A percentile compares a stretch with the other conserved stretches of the same genome.
phyloP scores from a whole-genome alignment of 2,888 invertebrate genomes.

The Lumbricus terrestris region DNA sequence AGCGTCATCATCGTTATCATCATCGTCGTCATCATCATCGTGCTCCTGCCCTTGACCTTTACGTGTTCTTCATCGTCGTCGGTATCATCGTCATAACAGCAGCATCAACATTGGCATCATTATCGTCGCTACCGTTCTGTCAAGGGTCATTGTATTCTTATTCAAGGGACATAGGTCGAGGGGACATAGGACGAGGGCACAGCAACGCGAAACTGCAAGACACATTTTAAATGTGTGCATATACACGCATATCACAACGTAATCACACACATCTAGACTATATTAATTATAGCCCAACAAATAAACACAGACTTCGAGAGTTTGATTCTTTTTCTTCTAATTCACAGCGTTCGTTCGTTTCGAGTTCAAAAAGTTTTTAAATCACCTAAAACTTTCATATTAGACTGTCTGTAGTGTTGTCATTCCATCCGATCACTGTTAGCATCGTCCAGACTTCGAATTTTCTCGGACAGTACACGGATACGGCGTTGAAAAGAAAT shows the following conservation, averaged over 20 bases:
- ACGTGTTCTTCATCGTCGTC: no score
- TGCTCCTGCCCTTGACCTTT: no score
- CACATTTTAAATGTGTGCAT: no score
- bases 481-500: background rate
- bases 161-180: background rate
- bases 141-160: background rate
- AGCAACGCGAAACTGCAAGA: background rate
- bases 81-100: no score
- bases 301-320: background rate
- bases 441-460: background rate
- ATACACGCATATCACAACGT: no score
- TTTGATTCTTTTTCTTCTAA: slow-evolving; percentile 3
- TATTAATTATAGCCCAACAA: background rate
- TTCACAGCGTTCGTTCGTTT: background rate
- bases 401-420: background rate
- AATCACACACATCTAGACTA: background rate
- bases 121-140: background rate
- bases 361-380: background rate
- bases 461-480: background rate
- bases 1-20: no score
- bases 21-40: no score
- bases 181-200: background rate
- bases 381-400: background rate
- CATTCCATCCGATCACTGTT: background rate
- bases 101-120: no score